A percentile compares a stretch with the other conserved stretches of the same genome.
These are phyloP conservation scores for Tor tambroides DNA, from an alignment of 2,113 vertebrate species.

Conservation along the genomic window DNA sequence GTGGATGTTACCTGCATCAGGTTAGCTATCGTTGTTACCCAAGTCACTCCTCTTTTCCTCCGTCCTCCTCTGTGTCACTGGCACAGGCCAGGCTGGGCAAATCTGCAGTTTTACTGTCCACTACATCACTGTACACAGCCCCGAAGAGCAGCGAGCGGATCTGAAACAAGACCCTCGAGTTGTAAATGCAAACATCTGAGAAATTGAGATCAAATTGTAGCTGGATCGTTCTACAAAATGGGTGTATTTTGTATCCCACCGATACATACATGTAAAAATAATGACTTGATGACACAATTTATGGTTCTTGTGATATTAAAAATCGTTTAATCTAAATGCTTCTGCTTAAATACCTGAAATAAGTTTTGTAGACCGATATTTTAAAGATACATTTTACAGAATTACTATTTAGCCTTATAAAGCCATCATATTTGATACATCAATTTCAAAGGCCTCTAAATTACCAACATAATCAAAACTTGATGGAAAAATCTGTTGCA, in stretches of 20 bases:
- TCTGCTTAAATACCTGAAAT: neutral
- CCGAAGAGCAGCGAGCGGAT: constrained; percentile 86
- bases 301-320: neutral
- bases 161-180: constrained; percentile 66
- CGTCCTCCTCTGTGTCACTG: constrained; percentile 81
- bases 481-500: no score
- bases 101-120: constrained; percentile 19
- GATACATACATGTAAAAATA: neutral
- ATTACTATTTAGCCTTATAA: no score
- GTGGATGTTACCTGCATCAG: neutral
- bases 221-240: neutral
- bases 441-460: no score
- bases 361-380: neutral
- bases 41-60: constrained; percentile 35
- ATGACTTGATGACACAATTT: neutral
- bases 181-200: neutral
- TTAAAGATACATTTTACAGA: neutral
- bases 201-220: neutral
- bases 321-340: neutral
- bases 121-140: constrained; percentile 74
- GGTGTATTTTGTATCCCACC: neutral
- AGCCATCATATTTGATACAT: no score
- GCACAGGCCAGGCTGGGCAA: constrained; percentile 75
- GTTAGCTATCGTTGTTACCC: neutral
- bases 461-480: no score